Conservation (phyloP, 2,797 vertebrate genomes). For the Falco columbarius region DNA sequence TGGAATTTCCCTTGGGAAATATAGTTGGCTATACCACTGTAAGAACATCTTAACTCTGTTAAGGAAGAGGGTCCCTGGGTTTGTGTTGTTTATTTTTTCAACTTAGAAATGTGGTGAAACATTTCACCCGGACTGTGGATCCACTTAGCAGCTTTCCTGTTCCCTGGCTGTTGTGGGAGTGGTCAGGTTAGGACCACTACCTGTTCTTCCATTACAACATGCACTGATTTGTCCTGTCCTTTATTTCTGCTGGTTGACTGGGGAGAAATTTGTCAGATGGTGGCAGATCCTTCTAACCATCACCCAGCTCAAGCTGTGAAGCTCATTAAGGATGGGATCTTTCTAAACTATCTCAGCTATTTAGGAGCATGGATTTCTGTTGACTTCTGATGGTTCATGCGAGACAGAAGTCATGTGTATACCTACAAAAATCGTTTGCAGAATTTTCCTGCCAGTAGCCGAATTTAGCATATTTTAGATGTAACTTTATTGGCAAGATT, state of each 20-base stretch:
- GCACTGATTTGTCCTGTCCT: background rate
- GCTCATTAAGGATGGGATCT: background rate
- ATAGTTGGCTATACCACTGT: accelerated
- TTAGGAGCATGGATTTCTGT: background rate
- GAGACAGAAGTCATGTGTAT: background rate
- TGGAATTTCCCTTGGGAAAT: background rate
- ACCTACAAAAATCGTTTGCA: background rate
- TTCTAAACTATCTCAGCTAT: background rate
- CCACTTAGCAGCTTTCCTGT: background rate
- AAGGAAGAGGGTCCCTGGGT: background rate
- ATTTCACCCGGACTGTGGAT: background rate
- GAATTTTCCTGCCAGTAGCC: background rate
- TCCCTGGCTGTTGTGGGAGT: accelerated
- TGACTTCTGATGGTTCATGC: background rate
- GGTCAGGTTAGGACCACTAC: background rate
- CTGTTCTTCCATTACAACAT: background rate
- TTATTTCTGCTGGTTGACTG: background rate
- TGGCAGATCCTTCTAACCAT: background rate
- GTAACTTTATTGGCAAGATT: background rate
- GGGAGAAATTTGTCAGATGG: background rate
- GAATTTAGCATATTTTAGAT: background rate
- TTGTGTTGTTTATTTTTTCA: background rate
- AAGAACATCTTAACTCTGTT: background rate
- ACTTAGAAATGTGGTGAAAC: background rate
- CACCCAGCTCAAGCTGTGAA: background rate